Conservation (phyloP, 2,113 vertebrate genomes). For the Stictonetta naevosa region DNA sequence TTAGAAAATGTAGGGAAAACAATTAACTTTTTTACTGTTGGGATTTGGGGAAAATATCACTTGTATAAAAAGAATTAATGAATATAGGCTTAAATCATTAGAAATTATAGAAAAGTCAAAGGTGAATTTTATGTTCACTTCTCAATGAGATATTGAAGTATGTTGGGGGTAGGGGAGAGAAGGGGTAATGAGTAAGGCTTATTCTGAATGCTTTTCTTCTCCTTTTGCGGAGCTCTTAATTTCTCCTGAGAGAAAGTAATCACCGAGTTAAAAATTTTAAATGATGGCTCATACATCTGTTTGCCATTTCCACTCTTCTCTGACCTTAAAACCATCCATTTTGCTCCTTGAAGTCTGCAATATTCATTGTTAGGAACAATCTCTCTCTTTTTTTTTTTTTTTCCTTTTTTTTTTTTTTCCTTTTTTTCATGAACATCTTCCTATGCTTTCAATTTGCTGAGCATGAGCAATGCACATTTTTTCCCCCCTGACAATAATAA, state of each 20-base stretch:
- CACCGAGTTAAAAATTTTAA: conserved; percentile 10
- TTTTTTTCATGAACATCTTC: neutral
- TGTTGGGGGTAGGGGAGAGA: neutral
- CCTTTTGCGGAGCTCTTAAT: neutral
- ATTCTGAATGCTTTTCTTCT: conserved; percentile 18
- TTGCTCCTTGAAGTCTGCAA: neutral
- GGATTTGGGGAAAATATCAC: conserved; percentile 39
- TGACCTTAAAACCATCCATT: neutral
- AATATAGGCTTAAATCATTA: conserved; percentile 9
- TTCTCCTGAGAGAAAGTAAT: neutral
- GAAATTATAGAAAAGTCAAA: conserved; percentile 30
- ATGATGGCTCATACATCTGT: neutral
- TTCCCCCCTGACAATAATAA: neutral
- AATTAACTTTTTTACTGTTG: conserved; percentile 36
- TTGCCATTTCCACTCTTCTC: neutral
- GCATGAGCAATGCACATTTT: neutral
- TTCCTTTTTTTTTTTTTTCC: neutral
- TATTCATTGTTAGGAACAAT: neutral
- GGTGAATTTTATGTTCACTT: neutral
- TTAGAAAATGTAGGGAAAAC: conserved; percentile 4
- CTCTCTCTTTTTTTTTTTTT: neutral
- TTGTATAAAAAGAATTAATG: conserved; percentile 39
- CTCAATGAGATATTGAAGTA: neutral
- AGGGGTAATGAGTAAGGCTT: neutral
- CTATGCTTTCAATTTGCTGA: neutral